Evolutionary conservation across 1,140 invertebrate genomes (phyloP).

Genomic region (Drosophila nigromelanica): DNA sequence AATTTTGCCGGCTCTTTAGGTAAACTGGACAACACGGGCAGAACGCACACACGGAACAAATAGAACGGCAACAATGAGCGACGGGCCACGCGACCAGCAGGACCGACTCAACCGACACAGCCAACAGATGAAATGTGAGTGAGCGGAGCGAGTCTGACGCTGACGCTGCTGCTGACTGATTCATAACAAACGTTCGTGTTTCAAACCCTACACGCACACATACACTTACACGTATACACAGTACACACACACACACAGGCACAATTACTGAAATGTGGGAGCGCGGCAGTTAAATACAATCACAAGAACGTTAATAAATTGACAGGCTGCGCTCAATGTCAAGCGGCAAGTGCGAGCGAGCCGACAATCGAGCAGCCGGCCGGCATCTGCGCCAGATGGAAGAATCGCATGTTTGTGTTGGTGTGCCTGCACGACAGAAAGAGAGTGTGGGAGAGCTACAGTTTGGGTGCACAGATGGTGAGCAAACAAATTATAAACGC

Average conservation of each 20-base stretch:
- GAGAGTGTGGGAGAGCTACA: conserved; percentile 37
- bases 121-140: conserved; percentile 65
- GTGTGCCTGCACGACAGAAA: conserved; percentile 9
- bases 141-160: conserved; percentile 50
- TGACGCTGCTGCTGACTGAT: conserved; percentile 50
- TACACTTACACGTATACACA: not conserved
- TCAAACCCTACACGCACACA: conserved; percentile 41
- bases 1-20: not conserved
- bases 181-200: conserved; percentile 57
- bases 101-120: conserved; percentile 53
- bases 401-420: conserved; percentile 18
- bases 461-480: conserved; percentile 34
- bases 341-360: conserved; percentile 60
- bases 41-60: conserved; percentile 3
- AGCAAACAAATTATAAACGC: conserved; percentile 42
- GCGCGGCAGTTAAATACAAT: conserved; percentile 25
- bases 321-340: conserved; percentile 62
- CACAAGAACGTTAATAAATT: conserved; percentile 16
- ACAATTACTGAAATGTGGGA: conserved; percentile 19
- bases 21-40: conserved; percentile 27
- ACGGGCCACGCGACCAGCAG: conserved; percentile 44
- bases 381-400: conserved; percentile 57
- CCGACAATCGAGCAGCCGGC: conserved; percentile 48
- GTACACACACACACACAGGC: not conserved
- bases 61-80: conserved; percentile 20